phyloP scores from a whole-genome alignment of 2,888 invertebrate species.

The Napeogenes sylphis region DNA sequence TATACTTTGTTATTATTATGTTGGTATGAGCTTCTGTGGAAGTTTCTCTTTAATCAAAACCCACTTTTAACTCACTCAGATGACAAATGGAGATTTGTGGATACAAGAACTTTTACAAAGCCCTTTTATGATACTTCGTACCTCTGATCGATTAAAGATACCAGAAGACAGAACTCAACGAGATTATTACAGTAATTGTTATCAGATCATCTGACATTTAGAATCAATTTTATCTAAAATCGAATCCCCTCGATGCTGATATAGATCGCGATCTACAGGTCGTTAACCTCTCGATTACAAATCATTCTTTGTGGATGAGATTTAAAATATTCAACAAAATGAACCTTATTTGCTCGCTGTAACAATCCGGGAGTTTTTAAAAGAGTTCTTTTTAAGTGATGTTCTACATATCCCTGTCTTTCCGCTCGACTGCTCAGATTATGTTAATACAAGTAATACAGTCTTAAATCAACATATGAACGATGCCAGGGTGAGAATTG shows the following conservation, averaged over 20 bases:
- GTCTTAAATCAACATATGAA: conserved; percentile 49
- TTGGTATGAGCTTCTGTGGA: neutral
- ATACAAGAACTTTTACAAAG: no score
- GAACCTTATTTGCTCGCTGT: neutral
- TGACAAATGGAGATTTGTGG: no score
- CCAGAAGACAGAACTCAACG: conserved; percentile 20
- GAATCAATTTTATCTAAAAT: conserved; percentile 26
- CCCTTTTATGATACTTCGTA: conserved; percentile 2
- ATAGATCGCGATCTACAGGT: conserved; percentile 26
- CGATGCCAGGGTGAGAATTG: conserved; percentile 7
- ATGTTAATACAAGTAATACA: conserved; percentile 47
- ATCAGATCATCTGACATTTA: conserved; percentile 26
- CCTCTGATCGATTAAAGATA: conserved; percentile 11
- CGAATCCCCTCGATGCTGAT: conserved; percentile 26
- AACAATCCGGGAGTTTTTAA: neutral
- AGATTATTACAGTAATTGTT: conserved; percentile 17
- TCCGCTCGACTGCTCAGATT: conserved; percentile 60
- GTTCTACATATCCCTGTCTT: conserved; percentile 34
- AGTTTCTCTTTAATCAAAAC: neutral
- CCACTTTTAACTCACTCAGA: neutral
- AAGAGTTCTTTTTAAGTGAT: conserved; percentile 27
- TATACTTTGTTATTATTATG: no score
- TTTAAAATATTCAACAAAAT: conserved; percentile 5
- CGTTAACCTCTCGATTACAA: conserved; percentile 24
- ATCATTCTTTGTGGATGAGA: conserved; percentile 6